Evolutionary conservation across 2,888 invertebrate species (phyloP).

Genomic region (Drosophila cognata): DNA sequence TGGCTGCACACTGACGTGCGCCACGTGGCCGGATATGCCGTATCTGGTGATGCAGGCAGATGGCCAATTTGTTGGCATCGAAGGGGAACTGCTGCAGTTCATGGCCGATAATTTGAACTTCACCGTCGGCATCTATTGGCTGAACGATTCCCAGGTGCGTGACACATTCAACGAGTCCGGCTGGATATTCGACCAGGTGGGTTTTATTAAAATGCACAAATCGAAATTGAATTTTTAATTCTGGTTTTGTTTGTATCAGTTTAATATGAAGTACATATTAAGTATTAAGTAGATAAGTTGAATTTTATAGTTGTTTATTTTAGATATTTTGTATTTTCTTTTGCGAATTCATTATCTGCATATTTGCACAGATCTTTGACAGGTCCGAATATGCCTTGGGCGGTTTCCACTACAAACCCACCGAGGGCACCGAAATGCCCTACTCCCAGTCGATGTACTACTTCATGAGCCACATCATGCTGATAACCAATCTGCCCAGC

Average conservation of each 20-base stretch:
- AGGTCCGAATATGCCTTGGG: constrained; percentile 74
- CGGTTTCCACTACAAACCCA: constrained; percentile 68
- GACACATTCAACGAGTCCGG: constrained; percentile 64
- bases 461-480: constrained; percentile 69
- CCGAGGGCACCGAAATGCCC: constrained; percentile 32
- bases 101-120: constrained; percentile 74
- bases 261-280: not conserved
- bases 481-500: constrained; percentile 73
- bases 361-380: constrained; percentile 67
- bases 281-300: not conserved
- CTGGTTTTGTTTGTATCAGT: not conserved
- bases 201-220: not conserved
- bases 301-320: not conserved
- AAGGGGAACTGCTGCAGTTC: constrained; percentile 74
- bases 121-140: constrained; percentile 60
- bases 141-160: constrained; percentile 59
- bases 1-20: constrained; percentile 76
- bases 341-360: not conserved
- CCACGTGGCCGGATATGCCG: constrained; percentile 79
- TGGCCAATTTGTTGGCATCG: constrained; percentile 71
- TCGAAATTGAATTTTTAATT: not conserved
- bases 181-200: constrained; percentile 68
- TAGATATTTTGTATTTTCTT: not conserved
- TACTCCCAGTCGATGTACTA: constrained; percentile 73
- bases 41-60: constrained; percentile 57